A percentile compares a stretch with the other conserved stretches of the same genome.
phyloP scores from a whole-genome alignment of 2,797 vertebrate genomes.

The Vespertilio murinus region DNA sequence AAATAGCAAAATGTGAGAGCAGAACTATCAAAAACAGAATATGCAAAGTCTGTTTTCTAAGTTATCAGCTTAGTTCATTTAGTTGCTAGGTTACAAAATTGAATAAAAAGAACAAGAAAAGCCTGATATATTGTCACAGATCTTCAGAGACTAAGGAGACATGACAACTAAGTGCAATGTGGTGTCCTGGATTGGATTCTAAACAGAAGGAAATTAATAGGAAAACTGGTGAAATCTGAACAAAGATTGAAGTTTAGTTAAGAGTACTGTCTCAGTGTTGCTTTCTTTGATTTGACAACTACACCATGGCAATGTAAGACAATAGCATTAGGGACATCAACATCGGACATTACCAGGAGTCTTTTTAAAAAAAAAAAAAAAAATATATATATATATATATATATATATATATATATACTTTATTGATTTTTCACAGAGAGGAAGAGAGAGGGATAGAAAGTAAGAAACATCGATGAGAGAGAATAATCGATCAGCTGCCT shows the following conservation, averaged over 20 bases:
- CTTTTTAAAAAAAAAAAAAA: too few species aligned
- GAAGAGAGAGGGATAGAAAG: too few species aligned
- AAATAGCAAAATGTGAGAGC: background rate
- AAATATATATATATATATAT: too few species aligned
- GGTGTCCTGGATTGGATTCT: background rate
- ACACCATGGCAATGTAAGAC: background rate
- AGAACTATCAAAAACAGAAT: background rate
- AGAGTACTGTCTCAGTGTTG: background rate
- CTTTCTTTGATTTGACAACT: slow-evolving; percentile 18
- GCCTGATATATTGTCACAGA: background rate
- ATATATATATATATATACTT: too few species aligned
- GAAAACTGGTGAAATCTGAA: background rate
- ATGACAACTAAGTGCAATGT: background rate
- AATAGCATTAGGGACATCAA: background rate
- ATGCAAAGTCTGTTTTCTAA: background rate
- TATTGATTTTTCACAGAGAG: too few species aligned
- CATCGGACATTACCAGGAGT: background rate
- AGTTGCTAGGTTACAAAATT: background rate
- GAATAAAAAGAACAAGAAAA: slow-evolving; percentile 12
- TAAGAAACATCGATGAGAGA: too few species aligned
- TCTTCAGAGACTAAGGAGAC: background rate
- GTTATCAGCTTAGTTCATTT: background rate
- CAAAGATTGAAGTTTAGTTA: background rate
- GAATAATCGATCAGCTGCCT: too few species aligned
- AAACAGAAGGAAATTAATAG: background rate